Conservation (phyloP, 2,113 vertebrate genomes). For the Ptilorrhoa leucosticta region DNA sequence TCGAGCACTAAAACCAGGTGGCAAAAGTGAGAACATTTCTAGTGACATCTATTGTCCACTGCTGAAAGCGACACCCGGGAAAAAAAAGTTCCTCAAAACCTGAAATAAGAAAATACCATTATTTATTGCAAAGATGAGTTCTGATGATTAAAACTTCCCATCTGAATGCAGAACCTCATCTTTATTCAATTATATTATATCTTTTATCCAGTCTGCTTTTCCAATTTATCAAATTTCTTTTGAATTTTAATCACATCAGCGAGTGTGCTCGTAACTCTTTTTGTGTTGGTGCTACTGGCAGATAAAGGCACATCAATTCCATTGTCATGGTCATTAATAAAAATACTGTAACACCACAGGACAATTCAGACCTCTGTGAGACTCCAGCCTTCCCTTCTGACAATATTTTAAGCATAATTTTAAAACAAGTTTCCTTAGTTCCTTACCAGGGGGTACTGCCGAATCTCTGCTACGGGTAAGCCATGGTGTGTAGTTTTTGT, state of each 20-base stretch:
- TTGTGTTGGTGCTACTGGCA: background rate
- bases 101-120: background rate
- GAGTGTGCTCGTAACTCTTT: fast-evolving
- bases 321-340: background rate
- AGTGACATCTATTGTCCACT: background rate
- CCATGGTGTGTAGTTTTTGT: fast-evolving
- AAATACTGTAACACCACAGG: background rate
- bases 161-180: background rate
- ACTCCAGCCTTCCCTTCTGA: background rate
- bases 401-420: background rate
- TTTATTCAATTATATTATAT: background rate
- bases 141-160: background rate
- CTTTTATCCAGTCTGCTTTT: background rate
- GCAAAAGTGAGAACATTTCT: background rate
- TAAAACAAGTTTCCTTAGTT: background rate
- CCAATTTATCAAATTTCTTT: background rate
- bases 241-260: background rate
- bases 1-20: background rate
- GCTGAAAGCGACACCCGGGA: background rate
- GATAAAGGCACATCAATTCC: background rate
- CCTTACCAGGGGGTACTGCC: background rate
- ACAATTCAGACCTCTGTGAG: background rate
- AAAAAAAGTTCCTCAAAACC: background rate
- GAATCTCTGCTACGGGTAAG: background rate
- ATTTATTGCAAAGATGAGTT: background rate